Base-by-base conservation (phyloP, 1,140 invertebrate genomes). In the Polypedilum pembai region DNA sequence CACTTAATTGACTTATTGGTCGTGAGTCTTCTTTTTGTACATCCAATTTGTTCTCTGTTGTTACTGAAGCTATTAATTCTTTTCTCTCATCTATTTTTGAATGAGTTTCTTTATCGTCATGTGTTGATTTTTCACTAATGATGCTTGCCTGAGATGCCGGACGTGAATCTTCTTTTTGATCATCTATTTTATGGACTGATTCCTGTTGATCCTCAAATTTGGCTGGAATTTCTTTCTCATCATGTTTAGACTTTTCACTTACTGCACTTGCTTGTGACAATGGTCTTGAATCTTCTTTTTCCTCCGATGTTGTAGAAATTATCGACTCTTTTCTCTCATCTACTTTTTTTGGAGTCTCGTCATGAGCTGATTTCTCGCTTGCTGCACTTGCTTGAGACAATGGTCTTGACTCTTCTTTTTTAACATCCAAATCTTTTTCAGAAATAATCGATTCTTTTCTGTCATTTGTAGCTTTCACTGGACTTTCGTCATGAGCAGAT, bases 11-110 rank as follows among this genome's bases (percentile, higher is more conserved):
- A n/a, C n/a, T n/a, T n/a, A n/a, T n/a, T n/a, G n/a, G n/a, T n/a
- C 77, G 74, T 0, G 77, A 76, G 1, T 74, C n/a, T n/a, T n/a
- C n/a, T n/a, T n/a, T n/a, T n/a, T n/a, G 40, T 1, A 40, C 15
- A 40, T 56, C 45, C 3, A 1, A 1, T 56, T 56, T 56, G 2
- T 56, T 33, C 5, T 33, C 24, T 33, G 24, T 3, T 33, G 24
- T 3, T 10, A n/a, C 3, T 72, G 66, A 24, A n/a, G 8, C 66
- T 3, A 72, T 72, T 2, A n/a, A 72, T 72, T 72, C 66, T 10
- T 24, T 72, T 8, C n/a, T n/a, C n/a, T 56, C 45, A 56, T 56
- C 45, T 3, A 56, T 1, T 56, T 3, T 8, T 12, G 21, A 2
- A 3, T 3, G 2, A 15, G 7, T 7, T n/a, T 17, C 18, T 66